Evolutionary conservation across 2,797 vertebrate species (phyloP).

Genomic region (Rhinogobio ventralis): DNA sequence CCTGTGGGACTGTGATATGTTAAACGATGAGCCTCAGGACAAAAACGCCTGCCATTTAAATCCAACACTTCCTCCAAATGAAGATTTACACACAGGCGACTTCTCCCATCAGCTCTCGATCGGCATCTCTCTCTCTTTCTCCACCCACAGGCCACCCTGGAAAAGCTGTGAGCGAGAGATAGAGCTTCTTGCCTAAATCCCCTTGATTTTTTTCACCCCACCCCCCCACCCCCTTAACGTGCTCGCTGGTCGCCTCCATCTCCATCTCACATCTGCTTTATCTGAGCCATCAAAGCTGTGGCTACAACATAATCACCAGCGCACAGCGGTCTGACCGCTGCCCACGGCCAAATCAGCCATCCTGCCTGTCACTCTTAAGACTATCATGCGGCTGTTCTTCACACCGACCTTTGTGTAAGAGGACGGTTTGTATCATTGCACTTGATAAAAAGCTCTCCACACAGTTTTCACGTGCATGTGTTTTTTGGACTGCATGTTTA

Average conservation of each 20-base stretch:
- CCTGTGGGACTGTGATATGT: constrained; percentile 32
- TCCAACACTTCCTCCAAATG: constrained; percentile 45
- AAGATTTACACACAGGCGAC: constrained; percentile 50
- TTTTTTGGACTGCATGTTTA: background rate
- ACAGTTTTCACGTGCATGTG: background rate
- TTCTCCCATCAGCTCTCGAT: constrained; percentile 31
- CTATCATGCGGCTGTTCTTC: constrained; percentile 5
- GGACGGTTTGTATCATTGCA: background rate
- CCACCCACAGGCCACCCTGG: constrained; percentile 32
- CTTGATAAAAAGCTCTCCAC: background rate
- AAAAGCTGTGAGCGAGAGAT: constrained; percentile 53
- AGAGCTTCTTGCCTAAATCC: constrained; percentile 53
- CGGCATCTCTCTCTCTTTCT: constrained; percentile 14
- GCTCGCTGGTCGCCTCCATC: constrained; percentile 42
- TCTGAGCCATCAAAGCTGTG: constrained; percentile 33
- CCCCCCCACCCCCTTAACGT: background rate
- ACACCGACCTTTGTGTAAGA: constrained; percentile 13
- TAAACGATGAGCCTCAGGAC: constrained; percentile 44
- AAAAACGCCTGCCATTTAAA: constrained; percentile 47
- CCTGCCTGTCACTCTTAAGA: background rate
- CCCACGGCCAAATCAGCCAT: constrained; percentile 6
- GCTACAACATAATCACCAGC: constrained; percentile 45
- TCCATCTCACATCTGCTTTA: constrained; percentile 46
- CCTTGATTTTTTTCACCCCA: constrained; percentile 6
- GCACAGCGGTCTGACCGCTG: constrained; percentile 37